These are phyloP conservation scores for Phytoseiulus persimilis DNA, from an alignment of 2,888 invertebrate genomes.

Conservation along the genomic window DNA sequence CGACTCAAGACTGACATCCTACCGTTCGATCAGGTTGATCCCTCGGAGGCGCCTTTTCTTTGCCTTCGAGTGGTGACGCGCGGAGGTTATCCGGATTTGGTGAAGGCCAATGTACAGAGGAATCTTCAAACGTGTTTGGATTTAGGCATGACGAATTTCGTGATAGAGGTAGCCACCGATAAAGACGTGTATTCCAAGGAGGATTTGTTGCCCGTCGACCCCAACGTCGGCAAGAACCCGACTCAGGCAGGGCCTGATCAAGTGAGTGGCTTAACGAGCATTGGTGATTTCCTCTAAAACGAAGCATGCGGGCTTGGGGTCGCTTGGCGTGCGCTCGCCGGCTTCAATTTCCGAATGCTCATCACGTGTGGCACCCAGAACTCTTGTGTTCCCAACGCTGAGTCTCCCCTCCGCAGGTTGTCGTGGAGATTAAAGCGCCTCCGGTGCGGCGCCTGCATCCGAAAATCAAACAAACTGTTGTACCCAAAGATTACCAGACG, in stretches of 20 bases:
- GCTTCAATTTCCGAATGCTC: too few relatives aligned
- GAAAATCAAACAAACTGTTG: slow-evolving; percentile 69
- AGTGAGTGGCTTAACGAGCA: not conserved
- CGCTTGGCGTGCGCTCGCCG: too few relatives aligned
- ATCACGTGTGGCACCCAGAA: slow-evolving; percentile 48
- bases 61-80: slow-evolving; percentile 88
- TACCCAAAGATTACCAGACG: slow-evolving; percentile 74
- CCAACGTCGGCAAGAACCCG: not conserved
- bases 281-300: too few relatives aligned
- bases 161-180: slow-evolving; percentile 91
- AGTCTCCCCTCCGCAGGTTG: not conserved
- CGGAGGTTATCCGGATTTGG: slow-evolving; percentile 84
- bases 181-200: slow-evolving; percentile 54
- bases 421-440: not conserved
- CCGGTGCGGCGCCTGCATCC: slow-evolving; percentile 54
- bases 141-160: slow-evolving; percentile 85
- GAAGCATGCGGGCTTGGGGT: too few relatives aligned
- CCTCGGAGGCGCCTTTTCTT: slow-evolving; percentile 81
- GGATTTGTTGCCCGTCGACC: not conserved
- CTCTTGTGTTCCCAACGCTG: slow-evolving; percentile 60
- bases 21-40: slow-evolving; percentile 49
- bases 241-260: not conserved
- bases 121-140: slow-evolving; percentile 79
- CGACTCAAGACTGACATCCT: not conserved
- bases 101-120: slow-evolving; percentile 71